Evolutionary conservation across 2,888 invertebrate species (phyloP).

Genomic region (Bruchidius siliquastri): DNA sequence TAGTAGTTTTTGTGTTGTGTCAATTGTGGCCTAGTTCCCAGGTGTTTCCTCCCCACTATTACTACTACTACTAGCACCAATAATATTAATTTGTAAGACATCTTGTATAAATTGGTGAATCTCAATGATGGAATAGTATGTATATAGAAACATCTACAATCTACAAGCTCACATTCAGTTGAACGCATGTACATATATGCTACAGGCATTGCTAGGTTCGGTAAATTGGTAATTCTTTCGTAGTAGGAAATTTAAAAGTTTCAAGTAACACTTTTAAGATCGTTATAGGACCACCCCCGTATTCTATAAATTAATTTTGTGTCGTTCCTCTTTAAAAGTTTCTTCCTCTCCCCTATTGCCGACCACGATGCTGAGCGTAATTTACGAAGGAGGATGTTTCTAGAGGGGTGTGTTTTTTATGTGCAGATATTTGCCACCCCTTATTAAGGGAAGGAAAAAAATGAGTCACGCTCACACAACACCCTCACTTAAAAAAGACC

Average conservation of each 20-base stretch:
- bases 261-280: not conserved
- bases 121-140: too few species aligned
- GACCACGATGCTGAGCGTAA: constrained; percentile 34
- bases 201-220: too few species aligned
- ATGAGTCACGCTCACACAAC: constrained; percentile 46
- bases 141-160: too few species aligned
- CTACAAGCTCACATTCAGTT: too few species aligned
- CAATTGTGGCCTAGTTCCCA: too few species aligned
- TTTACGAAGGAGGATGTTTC: constrained; percentile 26
- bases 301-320: constrained; percentile 34
- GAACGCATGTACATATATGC: too few species aligned
- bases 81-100: too few species aligned
- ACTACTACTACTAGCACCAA: too few species aligned
- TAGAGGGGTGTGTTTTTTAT: constrained; percentile 46
- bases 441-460: constrained; percentile 44
- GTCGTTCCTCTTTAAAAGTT: constrained; percentile 13
- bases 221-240: not conserved
- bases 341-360: constrained; percentile 12
- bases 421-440: constrained; percentile 42
- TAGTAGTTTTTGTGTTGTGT: too few species aligned
- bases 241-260: not conserved
- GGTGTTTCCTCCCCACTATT: too few species aligned
- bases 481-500: constrained; percentile 42
- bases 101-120: too few species aligned
- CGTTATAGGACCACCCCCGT: constrained; percentile 14